Evolutionary conservation across 2,113 vertebrate species (phyloP).

Genomic region (Dromas ardeola): DNA sequence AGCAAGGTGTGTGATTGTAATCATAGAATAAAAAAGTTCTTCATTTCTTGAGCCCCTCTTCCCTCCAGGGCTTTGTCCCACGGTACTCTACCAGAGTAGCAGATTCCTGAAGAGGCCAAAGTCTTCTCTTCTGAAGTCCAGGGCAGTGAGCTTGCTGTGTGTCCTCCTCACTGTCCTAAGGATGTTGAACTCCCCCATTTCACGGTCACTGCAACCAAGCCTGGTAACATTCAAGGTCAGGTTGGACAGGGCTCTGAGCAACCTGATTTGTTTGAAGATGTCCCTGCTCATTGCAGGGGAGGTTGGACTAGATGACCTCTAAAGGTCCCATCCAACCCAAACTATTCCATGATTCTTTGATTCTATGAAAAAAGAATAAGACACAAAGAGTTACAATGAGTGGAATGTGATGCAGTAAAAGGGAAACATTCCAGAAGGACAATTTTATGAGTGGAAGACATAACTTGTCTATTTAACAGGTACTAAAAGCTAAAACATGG

Average conservation of each 20-base stretch:
- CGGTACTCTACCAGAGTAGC: no score
- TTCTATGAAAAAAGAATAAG: neutral
- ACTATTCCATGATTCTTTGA: neutral
- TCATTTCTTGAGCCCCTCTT: neutral
- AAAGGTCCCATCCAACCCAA: neutral
- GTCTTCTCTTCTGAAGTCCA: no score
- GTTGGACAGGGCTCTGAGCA: no score
- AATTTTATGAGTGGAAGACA: neutral
- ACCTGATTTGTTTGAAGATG: neutral
- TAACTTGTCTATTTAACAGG: neutral
- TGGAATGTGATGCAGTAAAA: neutral
- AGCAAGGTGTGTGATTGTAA: neutral
- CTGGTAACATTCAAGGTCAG: no score
- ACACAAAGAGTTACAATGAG: neutral
- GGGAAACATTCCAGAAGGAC: neutral
- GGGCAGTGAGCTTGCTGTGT: no score
- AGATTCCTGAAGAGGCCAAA: no score
- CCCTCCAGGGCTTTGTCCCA: no score
- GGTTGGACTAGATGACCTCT: neutral
- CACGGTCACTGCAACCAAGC: no score
- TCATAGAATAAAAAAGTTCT: neutral
- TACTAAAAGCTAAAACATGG: neutral
- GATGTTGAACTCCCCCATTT: no score
- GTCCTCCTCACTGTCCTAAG: no score
- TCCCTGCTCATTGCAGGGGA: neutral